Evolutionary conservation across 2,113 vertebrate species (phyloP).

Genomic region (Scytalopus superciliaris): DNA sequence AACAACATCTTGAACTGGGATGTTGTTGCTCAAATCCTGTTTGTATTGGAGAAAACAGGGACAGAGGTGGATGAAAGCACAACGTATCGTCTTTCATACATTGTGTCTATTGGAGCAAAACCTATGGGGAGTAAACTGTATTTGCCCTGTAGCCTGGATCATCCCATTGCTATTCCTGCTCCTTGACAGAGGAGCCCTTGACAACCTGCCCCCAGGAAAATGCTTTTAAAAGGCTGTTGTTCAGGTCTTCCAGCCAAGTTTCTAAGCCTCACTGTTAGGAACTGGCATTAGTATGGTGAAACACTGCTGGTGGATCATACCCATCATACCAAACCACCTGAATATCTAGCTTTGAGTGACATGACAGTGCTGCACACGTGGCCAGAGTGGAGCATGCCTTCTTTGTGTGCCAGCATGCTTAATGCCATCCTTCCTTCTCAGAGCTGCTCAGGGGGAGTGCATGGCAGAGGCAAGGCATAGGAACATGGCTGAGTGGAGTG

Average conservation of each 20-base stretch:
- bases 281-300: neutral
- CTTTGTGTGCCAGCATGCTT: neutral
- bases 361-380: neutral
- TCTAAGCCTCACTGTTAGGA: neutral
- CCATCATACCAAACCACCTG: neutral
- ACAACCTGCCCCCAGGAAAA: neutral
- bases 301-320: neutral
- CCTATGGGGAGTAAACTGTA: neutral
- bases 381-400: neutral
- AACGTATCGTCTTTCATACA: accelerated
- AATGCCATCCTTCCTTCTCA: neutral
- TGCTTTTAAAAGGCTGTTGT: neutral
- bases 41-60: neutral
- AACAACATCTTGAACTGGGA: neutral
- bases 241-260: neutral
- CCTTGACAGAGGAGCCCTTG: neutral
- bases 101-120: neutral
- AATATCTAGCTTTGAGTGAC: neutral
- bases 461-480: neutral
- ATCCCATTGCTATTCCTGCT: neutral
- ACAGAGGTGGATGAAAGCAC: neutral
- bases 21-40: neutral
- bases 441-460: neutral
- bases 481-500: neutral
- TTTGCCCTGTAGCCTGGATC: neutral